Evolutionary conservation across 2,797 vertebrate genomes (phyloP).

Genomic region (Melopsittacus undulatus): DNA sequence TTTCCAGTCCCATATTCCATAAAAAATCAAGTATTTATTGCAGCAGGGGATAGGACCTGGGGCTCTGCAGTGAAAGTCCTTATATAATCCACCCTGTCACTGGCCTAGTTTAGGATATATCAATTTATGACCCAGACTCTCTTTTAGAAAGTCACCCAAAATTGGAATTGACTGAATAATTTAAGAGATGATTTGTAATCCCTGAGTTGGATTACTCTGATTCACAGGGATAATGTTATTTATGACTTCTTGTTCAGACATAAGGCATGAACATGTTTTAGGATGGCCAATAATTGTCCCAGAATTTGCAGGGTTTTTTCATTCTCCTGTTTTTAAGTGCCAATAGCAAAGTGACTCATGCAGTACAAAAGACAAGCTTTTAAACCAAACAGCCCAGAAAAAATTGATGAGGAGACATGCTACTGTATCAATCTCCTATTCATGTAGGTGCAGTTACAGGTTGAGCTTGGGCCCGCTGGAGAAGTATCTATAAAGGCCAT

Average conservation of each 20-base stretch:
- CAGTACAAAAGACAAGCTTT: neutral
- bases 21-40: neutral
- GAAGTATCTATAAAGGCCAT: neutral
- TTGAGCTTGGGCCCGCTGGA: neutral
- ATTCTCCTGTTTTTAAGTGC: neutral
- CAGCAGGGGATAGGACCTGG: neutral
- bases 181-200: slow-evolving; percentile 25
- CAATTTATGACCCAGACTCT: slow-evolving; percentile 46
- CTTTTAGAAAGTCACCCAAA: slow-evolving; percentile 19
- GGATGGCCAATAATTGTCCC: neutral
- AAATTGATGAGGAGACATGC: neutral
- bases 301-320: neutral
- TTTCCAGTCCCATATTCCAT: neutral
- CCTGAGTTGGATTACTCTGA: neutral
- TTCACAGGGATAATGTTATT: neutral
- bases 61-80: neutral
- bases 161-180: slow-evolving; percentile 31
- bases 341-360: neutral
- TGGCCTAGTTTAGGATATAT: neutral
- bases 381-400: neutral
- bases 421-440: neutral
- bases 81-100: slow-evolving; percentile 4
- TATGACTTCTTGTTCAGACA: neutral
- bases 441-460: neutral
- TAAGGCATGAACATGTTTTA: neutral